Conservation (phyloP, 2,797 vertebrate genomes). For the Pagetopsis macropterus region DNA sequence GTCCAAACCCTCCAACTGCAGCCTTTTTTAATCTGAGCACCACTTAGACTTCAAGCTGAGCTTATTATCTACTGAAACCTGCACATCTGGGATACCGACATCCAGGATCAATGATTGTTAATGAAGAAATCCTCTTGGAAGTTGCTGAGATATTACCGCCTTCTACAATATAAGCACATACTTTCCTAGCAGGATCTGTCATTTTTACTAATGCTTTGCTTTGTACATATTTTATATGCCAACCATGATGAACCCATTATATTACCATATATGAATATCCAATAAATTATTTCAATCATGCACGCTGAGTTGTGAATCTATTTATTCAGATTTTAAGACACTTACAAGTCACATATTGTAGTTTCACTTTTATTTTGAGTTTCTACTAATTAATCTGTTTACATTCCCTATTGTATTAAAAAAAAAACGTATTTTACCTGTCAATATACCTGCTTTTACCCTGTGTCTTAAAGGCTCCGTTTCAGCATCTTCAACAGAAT, state of each 20-base stretch:
- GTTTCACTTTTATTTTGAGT: no score
- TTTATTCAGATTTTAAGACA: conserved; percentile 27
- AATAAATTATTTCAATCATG: conserved; percentile 85
- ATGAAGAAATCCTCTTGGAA: conserved; percentile 50
- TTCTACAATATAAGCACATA: conserved; percentile 76
- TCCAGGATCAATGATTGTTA: conserved; percentile 65
- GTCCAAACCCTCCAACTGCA: conserved; percentile 82
- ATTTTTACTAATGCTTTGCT: conserved; percentile 76
- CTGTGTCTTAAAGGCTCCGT: no score
- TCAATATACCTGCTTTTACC: no score
- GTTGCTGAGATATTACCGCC: conserved; percentile 59
- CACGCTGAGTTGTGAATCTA: conserved; percentile 10
- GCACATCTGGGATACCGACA: conserved; percentile 52
- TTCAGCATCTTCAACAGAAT: no score
- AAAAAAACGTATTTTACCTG: no score
- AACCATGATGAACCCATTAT: conserved; percentile 71
- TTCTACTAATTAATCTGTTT: no score
- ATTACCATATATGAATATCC: conserved; percentile 74
- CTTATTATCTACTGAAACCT: conserved; percentile 46
- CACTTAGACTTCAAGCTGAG: conserved; percentile 43
- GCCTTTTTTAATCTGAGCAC: conserved; percentile 76
- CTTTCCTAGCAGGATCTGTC: conserved; percentile 66
- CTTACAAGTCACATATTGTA: no score
- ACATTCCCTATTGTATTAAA: no score
- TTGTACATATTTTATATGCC: conserved; percentile 86